Evolutionary conservation across 2,113 vertebrate genomes (phyloP).

Genomic region (Parotia lawesii): DNA sequence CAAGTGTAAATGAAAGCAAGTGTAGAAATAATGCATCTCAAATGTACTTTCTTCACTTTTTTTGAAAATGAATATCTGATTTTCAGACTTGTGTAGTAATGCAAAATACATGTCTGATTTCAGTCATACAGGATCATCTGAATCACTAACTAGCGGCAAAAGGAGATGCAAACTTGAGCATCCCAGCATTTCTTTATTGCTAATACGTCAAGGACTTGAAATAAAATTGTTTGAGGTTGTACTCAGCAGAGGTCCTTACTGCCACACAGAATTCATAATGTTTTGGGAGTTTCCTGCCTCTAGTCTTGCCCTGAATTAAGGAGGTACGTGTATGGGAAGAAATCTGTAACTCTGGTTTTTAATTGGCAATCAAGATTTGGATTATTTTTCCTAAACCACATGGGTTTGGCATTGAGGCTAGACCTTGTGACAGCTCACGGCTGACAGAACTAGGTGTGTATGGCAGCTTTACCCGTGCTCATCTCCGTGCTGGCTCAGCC

Average conservation of each 20-base stretch:
- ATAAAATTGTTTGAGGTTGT: neutral
- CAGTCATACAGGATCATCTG: neutral
- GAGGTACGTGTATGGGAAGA: neutral
- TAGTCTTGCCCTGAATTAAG: neutral
- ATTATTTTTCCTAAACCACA: neutral
- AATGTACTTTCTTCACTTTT: neutral
- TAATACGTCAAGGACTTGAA: neutral
- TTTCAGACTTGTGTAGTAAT: neutral
- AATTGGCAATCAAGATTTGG: neutral
- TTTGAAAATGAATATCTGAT: neutral
- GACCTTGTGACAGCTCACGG: fast-evolving
- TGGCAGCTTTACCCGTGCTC: fast-evolving
- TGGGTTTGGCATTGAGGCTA: fast-evolving
- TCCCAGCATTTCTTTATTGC: neutral
- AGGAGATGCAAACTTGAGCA: neutral
- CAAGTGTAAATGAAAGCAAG: neutral
- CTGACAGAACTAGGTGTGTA: fast-evolving
- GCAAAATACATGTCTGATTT: neutral
- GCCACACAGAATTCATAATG: fast-evolving
- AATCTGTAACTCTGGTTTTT: neutral
- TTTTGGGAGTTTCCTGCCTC: neutral
- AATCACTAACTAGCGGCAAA: neutral
- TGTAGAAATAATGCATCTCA: neutral
- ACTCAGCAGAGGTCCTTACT: neutral
- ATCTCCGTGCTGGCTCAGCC: fast-evolving